These are phyloP conservation scores for Phalloptychus januarius DNA, from an alignment of 2,797 vertebrate species.

Conservation along the genomic window DNA sequence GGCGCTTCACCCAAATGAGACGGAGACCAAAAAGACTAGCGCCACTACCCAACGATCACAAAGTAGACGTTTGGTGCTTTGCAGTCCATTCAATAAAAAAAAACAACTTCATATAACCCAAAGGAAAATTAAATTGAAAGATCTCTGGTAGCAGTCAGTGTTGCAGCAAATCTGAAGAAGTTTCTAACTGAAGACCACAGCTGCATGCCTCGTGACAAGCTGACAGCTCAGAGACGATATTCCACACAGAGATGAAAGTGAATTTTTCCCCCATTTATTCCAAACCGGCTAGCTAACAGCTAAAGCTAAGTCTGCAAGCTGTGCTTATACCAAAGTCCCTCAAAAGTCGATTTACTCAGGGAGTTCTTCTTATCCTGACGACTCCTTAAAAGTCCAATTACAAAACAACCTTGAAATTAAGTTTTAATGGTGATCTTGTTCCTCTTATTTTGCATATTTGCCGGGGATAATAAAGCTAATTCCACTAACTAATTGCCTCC, in stretches of 20 bases:
- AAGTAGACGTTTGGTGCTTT: background rate
- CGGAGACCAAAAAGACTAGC: background rate
- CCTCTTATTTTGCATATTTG: background rate
- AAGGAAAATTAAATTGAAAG: background rate
- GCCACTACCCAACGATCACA: background rate
- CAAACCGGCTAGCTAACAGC: background rate
- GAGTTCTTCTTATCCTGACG: background rate
- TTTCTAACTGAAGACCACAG: too few species aligned
- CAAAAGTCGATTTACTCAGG: background rate
- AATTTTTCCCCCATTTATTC: background rate
- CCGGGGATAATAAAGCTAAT: slow-evolving; percentile 4
- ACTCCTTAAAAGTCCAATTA: background rate
- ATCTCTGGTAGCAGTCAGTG: background rate
- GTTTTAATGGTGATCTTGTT: slow-evolving; percentile 9
- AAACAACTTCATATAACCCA: background rate
- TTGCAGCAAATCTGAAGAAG: background rate
- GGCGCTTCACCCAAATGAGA: background rate
- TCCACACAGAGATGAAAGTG: background rate
- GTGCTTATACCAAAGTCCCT: background rate
- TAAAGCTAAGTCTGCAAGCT: background rate
- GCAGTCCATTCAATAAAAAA: background rate
- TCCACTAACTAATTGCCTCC: slow-evolving; percentile 8
- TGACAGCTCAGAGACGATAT: too few species aligned
- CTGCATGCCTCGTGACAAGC: too few species aligned
- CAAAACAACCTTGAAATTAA: background rate